Base-by-base conservation (phyloP, 2,888 invertebrate species). In the Drosophila mimica region DNA sequence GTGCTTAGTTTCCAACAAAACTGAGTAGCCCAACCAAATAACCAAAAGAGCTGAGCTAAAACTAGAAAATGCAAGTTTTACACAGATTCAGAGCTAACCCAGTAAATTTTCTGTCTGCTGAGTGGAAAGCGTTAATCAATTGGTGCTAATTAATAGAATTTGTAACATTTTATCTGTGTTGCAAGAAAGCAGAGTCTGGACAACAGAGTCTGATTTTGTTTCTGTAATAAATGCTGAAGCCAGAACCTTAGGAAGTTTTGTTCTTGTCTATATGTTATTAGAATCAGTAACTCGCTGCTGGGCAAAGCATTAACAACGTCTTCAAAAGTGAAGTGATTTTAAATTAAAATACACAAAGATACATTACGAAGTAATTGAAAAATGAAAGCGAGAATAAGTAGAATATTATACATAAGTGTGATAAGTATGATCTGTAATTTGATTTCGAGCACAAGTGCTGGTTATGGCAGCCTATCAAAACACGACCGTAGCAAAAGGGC, bases 41-140 rank as follows among this genome's bases (percentile, higher is more conserved):
- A 13, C 15, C 15, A 4, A 20, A 11, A 56, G 46, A 51, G n/a
- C 46, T 38, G 3, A 56, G 71, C 68, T 72, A 40, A 56, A 85
- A 88, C 91, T 81, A 81, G 83, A 85, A 82, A 70, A 70, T 74
- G 86, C 90, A 73, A 79, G 90, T 72, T 91, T 66, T 73, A 78
- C 76, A 82, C 73, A 66, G 85, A 78, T 82, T 72, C n/a, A 9
- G 77, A 79, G 61, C 76, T 59, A 59, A 56, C 61, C 67, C 69
- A 71, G 53, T 59, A 60, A 53, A 51, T 49, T 68, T 63, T 54
- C 36, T 56, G 31, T 43, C 6, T 48, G 60, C 46, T 28, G 52
- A 43, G 28, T 67, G 40, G 59, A 72, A 76, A 68, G 66, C 56
- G 63, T 78, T 73, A 78, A 81, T 70, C 75, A 65, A 51, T 30